A percentile compares a stretch with the other conserved stretches of the same genome.
Conservation (phyloP, 2,888 invertebrate species). For the Tanypteryx hageni region DNA sequence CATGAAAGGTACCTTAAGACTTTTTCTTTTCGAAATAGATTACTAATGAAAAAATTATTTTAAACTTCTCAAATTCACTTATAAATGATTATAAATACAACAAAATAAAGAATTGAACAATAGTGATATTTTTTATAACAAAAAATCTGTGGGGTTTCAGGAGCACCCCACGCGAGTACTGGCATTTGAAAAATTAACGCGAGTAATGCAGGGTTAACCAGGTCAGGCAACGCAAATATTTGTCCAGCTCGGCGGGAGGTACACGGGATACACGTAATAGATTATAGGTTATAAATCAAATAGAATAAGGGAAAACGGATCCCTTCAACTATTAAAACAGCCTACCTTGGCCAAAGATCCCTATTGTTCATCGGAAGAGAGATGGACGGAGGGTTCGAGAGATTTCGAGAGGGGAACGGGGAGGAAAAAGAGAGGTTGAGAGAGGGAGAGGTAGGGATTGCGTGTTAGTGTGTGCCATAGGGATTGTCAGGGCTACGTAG, state of each 20-base stretch:
- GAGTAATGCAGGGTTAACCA: too few relatives aligned
- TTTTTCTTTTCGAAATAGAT: too few relatives aligned
- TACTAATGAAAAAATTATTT: too few relatives aligned
- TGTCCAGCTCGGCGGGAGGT: slow-evolving; percentile 46
- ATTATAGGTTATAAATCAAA: slow-evolving; percentile 57
- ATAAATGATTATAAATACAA: too few relatives aligned
- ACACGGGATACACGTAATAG: slow-evolving; percentile 8
- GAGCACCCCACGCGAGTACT: too few relatives aligned
- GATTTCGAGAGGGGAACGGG: neutral
- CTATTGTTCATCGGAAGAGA: slow-evolving; percentile 45
- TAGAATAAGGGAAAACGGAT: slow-evolving; percentile 15
- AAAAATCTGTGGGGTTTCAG: too few relatives aligned
- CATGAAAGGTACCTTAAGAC: too few relatives aligned
- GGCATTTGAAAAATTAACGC: too few relatives aligned
- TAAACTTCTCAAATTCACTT: too few relatives aligned
- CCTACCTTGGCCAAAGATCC: neutral
- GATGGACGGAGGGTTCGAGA: neutral
- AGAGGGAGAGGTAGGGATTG: neutral
- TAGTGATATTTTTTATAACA: too few relatives aligned
- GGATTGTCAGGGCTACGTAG: neutral
- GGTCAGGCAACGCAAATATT: slow-evolving; percentile 54
- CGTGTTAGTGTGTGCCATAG: neutral
- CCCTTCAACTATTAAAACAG: slow-evolving; percentile 34
- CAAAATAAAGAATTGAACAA: too few relatives aligned
- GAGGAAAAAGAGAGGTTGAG: neutral